Conservation (phyloP, 2,888 invertebrate genomes). For the Hylaea fasciaria region DNA sequence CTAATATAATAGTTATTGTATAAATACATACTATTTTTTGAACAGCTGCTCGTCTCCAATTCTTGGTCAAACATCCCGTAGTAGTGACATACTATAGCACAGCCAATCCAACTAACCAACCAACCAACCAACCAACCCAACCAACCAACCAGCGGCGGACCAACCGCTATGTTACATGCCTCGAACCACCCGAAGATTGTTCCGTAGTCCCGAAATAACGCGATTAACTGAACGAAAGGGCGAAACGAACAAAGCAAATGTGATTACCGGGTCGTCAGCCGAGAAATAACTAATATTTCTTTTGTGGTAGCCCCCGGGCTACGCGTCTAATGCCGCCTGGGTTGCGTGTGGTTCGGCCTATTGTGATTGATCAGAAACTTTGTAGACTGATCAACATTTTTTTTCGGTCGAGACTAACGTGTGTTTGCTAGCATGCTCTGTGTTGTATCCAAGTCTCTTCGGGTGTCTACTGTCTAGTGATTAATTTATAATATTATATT, state of each 20-base stretch:
- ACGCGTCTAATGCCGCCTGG: conserved; percentile 16
- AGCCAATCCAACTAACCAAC: too few relatives aligned
- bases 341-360: conserved; percentile 16
- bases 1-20: too few relatives aligned
- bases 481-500: too few relatives aligned
- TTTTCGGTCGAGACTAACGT: too few relatives aligned
- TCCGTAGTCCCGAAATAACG: conserved; percentile 78
- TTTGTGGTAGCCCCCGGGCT: conserved; percentile 57
- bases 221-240: conserved; percentile 83
- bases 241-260: conserved; percentile 83
- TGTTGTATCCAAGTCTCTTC: too few relatives aligned
- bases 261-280: conserved; percentile 80
- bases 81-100: too few relatives aligned
- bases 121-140: too few relatives aligned
- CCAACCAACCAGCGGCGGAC: too few relatives aligned
- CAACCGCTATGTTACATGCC: conserved; percentile 40
- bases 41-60: too few relatives aligned
- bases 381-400: background rate
- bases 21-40: too few relatives aligned
- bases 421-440: background rate
- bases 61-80: too few relatives aligned
- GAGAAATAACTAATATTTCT: conserved; percentile 83
- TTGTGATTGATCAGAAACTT: conserved; percentile 9
- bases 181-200: conserved; percentile 56
- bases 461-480: too few relatives aligned